Evolutionary conservation across 2,888 invertebrate genomes (phyloP), one percentile per base, ranked within the genome.

Genomic region (Melikaiella ostensackeni): DNA sequence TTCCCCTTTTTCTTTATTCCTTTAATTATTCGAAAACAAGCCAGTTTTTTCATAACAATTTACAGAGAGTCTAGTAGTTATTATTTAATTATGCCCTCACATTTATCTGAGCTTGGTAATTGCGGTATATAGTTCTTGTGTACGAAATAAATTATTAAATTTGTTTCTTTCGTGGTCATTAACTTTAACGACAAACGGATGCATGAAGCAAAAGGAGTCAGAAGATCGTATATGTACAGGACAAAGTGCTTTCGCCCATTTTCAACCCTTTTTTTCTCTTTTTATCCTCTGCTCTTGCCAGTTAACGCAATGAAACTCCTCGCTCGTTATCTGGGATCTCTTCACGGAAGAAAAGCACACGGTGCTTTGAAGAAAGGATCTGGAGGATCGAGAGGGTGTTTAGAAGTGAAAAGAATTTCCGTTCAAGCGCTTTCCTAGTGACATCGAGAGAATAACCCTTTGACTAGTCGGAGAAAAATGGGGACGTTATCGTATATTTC

Each of bases 271-370:
- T 63, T 24, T 64, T 38, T 6, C 35, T 64, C 11, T 64, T 70
- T 46, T 70, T 46, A 19, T 9, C n/a, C 19, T 19, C 27, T 46
- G 7, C 30, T 16, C 46, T 27, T 4, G 30, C 30, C 46, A 70
- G 50, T 70, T 70, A n/a, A 70, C 70, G 70, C 70, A 70, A 70
- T 70, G 70, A 50, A 70, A 70, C 30, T 70, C 70, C 30, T 50
- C 30, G 50, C 70, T 70, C 50, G 70, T 70, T 70, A 70, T 70
- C 30, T 30, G 50, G n/a, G 46, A 70, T 70, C 70, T 70, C 33
- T 70, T 70, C 30, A 70, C 70, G 13, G n/a, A 70, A 50, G 30
- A 46, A 70, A 70, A 70, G 70, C 46, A 50, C 16, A 64, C 24
- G 70, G n/a, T 50, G 50, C 50, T 70, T 70, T 70, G 70, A 70